Evolutionary conservation across 1,140 invertebrate species (phyloP), one percentile per base, ranked within the genome.

Genomic region (Drosophila tsacasi): DNA sequence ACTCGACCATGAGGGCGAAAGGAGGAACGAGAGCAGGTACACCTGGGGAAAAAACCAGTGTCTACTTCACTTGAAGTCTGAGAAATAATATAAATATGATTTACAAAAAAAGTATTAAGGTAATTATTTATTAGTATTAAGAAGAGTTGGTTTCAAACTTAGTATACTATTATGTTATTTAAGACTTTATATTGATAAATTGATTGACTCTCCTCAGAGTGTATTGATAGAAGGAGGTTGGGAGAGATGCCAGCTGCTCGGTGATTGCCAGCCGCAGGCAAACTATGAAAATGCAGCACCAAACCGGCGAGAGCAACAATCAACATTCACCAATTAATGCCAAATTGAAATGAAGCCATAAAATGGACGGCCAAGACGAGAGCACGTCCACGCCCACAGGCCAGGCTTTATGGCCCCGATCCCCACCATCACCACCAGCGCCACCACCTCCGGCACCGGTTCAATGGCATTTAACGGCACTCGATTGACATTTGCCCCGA

Each of bases 331-430:
- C 77, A 74, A 87, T 89, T 87, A 87, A 89, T 75, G 59, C 73
- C 52, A 83, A 87, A 87, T 89, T 87, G 77, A 87, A 89, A 87
- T 87, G 78, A 87, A 87, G 77, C 73, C 81, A 84, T 83, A 78
- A 83, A 83, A 64, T 78, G 62, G 23, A 49, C 8, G 46, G 27
- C 52, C 58, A 42, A 69, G 74, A 55, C 79, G 55, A 63, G 15
- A n/a, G 37, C 46, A 30, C 7, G 39, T 21, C 10, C 50, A 57
- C 40, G 60, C 73, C 77, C 52, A 63, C 59, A 17, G 46, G 35
- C 37, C 27, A 71, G 21, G 47, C 40, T 39, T 27, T 19, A 30
- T 27, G 46, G 46, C 25, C 21, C 54, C 72, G 65, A 62, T 75
- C 61, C 35, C 23, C 37, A 44, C 13, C 50, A 37, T 1, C 46